These are phyloP conservation scores for Crocidura indochinensis DNA, from an alignment of 2,797 vertebrate species.

Conservation along the genomic window DNA sequence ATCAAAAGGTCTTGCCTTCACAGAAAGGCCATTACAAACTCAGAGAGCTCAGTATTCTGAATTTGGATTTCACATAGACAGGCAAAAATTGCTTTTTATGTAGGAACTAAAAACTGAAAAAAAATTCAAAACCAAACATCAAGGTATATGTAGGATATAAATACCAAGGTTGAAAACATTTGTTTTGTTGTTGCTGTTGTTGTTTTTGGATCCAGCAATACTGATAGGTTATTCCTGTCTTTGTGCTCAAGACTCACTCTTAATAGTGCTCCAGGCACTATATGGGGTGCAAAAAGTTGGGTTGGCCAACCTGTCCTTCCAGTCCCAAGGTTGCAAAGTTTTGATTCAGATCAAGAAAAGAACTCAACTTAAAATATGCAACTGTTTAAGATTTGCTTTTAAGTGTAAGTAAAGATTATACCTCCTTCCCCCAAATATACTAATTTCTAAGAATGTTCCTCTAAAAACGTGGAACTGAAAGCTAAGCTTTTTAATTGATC, in stretches of 20 bases:
- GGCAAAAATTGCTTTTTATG: too few relatives aligned
- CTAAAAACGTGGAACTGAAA: slow-evolving; percentile 78
- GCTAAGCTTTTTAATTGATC: slow-evolving; percentile 64
- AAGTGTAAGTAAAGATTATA: slow-evolving; percentile 47
- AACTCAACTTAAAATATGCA: background rate
- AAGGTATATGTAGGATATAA: slow-evolving; percentile 10
- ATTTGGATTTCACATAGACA: background rate
- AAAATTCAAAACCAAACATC: background rate
- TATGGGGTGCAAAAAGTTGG: too few relatives aligned
- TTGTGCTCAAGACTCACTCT: too few relatives aligned
- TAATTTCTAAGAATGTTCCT: slow-evolving; percentile 83
- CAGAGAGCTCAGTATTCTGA: background rate
- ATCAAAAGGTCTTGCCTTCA: background rate
- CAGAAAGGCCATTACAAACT: background rate
- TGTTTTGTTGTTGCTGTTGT: too few relatives aligned
- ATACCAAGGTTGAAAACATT: background rate
- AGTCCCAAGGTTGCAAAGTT: background rate
- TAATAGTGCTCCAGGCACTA: too few relatives aligned
- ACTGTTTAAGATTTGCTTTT: slow-evolving; percentile 44
- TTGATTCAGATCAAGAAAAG: slow-evolving; percentile 28
- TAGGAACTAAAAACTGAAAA: too few relatives aligned
- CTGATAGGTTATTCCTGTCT: too few relatives aligned
- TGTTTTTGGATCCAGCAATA: too few relatives aligned
- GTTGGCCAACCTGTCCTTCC: too few relatives aligned
- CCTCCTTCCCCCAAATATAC: slow-evolving; percentile 38